These are phyloP conservation scores for Ecliptopera silaceata DNA, from an alignment of 2,888 invertebrate species.

Conservation along the genomic window DNA sequence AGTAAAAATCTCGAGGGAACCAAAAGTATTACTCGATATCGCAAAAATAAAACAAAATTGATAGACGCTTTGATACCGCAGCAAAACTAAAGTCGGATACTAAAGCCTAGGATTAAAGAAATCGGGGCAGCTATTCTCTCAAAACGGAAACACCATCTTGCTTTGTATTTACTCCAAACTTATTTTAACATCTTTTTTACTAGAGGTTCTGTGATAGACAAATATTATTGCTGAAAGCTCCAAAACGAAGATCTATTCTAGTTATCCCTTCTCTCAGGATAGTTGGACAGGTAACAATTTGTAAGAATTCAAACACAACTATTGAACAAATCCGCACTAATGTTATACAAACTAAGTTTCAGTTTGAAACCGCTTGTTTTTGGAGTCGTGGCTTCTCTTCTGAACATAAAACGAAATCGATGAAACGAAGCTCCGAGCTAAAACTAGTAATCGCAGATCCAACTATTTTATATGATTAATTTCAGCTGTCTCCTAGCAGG, in stretches of 20 bases:
- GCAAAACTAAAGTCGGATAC: background rate
- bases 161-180: background rate
- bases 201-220: too few relatives aligned
- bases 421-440: too few relatives aligned
- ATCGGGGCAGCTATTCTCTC: background rate
- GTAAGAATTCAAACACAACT: background rate
- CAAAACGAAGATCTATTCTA: background rate
- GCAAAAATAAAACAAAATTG: conserved; percentile 15
- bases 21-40: conserved; percentile 37
- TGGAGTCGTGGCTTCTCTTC: too few relatives aligned
- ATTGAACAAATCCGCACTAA: too few relatives aligned
- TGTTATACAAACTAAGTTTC: too few relatives aligned
- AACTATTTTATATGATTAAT: background rate
- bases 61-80: background rate
- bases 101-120: background rate
- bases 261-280: background rate
- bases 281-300: background rate
- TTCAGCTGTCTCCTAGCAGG: background rate
- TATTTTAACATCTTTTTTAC: background rate
- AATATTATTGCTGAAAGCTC: too few relatives aligned
- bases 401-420: too few relatives aligned
- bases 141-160: background rate
- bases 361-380: too few relatives aligned
- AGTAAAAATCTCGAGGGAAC: conserved; percentile 39
- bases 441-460: background rate